phyloP scores from a whole-genome alignment of 2,113 vertebrate species.

The Atlantisia rogersi region DNA sequence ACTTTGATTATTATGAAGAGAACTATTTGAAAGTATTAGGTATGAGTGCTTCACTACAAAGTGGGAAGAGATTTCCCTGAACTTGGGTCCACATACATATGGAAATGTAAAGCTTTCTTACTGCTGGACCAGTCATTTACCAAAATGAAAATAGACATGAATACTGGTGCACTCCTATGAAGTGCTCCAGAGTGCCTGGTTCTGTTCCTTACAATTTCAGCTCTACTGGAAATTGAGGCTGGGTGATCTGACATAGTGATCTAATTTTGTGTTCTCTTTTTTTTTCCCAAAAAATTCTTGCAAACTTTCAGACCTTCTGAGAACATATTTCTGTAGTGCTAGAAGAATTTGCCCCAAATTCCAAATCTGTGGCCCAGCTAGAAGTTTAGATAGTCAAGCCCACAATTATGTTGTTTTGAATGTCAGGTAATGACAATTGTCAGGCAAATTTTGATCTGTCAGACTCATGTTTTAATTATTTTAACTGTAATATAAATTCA shows the following conservation, averaged over 20 bases:
- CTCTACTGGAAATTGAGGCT: neutral
- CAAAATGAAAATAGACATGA: neutral
- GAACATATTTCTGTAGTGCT: rapidly evolving
- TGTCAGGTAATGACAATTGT: neutral
- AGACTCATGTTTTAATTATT: neutral
- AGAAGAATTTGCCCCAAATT: neutral
- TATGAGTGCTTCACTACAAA: neutral
- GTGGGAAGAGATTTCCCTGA: neutral
- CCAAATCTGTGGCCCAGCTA: neutral
- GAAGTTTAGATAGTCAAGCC: neutral
- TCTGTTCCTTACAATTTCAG: neutral
- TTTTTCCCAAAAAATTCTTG: neutral
- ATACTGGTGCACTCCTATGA: neutral
- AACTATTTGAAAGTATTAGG: neutral
- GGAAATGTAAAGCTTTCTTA: neutral
- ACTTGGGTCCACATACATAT: neutral
- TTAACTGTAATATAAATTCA: neutral
- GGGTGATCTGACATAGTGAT: neutral
- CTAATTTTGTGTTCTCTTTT: neutral
- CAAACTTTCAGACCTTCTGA: neutral
- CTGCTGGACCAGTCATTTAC: neutral
- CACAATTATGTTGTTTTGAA: neutral
- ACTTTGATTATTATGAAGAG: neutral
- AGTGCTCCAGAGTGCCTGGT: neutral
- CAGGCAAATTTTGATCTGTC: neutral